Evolutionary conservation across 2,888 invertebrate species (phyloP).

Genomic region (Malacosoma neustria): DNA sequence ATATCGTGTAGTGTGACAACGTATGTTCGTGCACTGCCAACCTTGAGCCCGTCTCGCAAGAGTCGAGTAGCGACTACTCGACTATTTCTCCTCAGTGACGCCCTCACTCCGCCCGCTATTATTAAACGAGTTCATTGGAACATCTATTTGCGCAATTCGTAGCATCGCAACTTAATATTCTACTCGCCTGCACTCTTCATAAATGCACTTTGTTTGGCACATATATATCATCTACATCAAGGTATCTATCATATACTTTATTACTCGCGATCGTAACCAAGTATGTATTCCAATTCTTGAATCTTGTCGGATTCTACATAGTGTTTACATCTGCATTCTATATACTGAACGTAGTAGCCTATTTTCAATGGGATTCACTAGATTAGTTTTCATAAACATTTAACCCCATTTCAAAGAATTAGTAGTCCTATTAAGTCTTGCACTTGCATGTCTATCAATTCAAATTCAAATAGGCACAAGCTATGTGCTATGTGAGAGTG

Average conservation of each 20-base stretch:
- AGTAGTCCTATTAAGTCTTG: background rate
- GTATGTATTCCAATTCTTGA: too few species aligned
- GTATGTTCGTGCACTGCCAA: slow-evolving; percentile 24
- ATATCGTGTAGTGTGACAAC: slow-evolving; percentile 1
- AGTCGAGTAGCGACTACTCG: slow-evolving; percentile 30
- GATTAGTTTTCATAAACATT: background rate
- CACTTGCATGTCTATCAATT: slow-evolving; percentile 1
- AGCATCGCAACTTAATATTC: slow-evolving; percentile 59
- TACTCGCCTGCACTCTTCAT: slow-evolving; percentile 18
- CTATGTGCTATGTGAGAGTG: slow-evolving; percentile 35
- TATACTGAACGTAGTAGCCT: too few species aligned
- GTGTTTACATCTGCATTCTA: too few species aligned
- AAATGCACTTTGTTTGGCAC: too few species aligned
- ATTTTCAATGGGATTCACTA: too few species aligned
- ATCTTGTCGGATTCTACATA: too few species aligned
- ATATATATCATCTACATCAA: too few species aligned
- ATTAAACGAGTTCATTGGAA: slow-evolving; percentile 74
- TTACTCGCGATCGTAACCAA: too few species aligned
- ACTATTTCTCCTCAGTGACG: slow-evolving; percentile 48
- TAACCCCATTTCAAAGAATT: background rate
- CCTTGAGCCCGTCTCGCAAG: slow-evolving; percentile 47
- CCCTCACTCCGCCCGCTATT: slow-evolving; percentile 67
- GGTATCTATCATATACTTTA: too few species aligned
- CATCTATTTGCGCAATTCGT: slow-evolving; percentile 73
- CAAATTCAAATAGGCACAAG: slow-evolving; percentile 26